phyloP scores from a whole-genome alignment of 2,797 vertebrate species.

The Pyrocephalus nanus region DNA sequence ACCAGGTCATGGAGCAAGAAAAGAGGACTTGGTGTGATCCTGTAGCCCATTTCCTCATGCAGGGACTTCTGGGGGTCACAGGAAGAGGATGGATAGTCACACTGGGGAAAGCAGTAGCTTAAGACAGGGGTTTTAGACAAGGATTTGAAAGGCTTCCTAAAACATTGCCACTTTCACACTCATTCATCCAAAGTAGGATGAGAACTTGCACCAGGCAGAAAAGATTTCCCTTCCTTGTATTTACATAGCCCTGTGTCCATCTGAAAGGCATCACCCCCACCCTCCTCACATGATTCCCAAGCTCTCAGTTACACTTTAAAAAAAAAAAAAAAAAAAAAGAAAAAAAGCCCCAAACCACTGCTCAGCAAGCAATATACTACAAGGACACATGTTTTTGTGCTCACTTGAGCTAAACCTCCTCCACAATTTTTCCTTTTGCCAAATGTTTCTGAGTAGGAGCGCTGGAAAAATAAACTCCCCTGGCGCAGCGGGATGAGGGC shows the following conservation, averaged over 20 bases:
- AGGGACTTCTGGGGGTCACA: not conserved
- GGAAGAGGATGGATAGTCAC: not conserved
- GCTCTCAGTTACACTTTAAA: not conserved
- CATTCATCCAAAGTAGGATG: not conserved
- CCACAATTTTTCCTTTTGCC: constrained; percentile 57
- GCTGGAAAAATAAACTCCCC: constrained; percentile 71
- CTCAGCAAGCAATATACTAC: not conserved
- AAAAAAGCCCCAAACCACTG: not conserved
- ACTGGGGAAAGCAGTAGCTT: not conserved
- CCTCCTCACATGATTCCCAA: constrained; percentile 19
- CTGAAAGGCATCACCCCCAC: constrained; percentile 27
- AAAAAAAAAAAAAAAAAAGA: rapidly evolving
- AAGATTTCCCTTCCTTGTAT: not conserved
- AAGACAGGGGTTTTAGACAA: not conserved
- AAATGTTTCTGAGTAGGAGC: constrained; percentile 70
- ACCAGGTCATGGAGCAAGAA: not conserved
- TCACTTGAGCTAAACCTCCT: constrained; percentile 59
- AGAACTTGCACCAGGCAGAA: not conserved
- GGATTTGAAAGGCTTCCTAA: not conserved
- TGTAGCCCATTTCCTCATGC: not conserved
- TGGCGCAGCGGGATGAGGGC: not conserved
- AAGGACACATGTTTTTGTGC: constrained; percentile 59
- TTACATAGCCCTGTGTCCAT: not conserved
- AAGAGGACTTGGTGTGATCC: not conserved
- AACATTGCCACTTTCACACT: not conserved